Evolutionary conservation across 30 jellyfish, hydroid and myxozoan species (phyloP), one percentile per base, ranked within the genome.

Genomic region (Aurelia aurita): DNA sequence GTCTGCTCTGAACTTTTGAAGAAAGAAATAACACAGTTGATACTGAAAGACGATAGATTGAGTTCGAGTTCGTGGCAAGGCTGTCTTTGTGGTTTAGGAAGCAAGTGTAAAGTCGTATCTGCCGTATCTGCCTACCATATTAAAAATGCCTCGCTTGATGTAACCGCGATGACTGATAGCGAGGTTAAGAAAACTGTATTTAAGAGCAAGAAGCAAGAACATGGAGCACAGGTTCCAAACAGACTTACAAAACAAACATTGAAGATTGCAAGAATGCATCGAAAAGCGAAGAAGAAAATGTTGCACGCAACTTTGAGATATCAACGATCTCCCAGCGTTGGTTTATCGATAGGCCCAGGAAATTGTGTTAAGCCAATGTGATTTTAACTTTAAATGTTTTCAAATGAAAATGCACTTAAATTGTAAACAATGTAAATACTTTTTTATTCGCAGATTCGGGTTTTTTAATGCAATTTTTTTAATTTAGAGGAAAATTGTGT

Each of bases 81-180:
- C 28, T 69, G 93, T 46, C 51, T 71, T 25, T 83, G 87, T 45
- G 93, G 93, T 7, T n/a, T 39, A 35, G 93, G 85, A 8, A 75
- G 45, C 44, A 82, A 68, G 27, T 83, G 93, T 76, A 66, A 59
- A 58, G 81, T 83, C 14, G 93, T 68, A n/a, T 69, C 93, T 10
- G 93, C 74, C 13, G 93, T 68, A 13, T 69, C 93, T 20, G 93
- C 66, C 74, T 83, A 83, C 77, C 93, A 83, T 71, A 86, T 83
- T 63, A 44, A 34, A 31, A 83, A 71, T 58, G 87, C 93, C 74
- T 83, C 93, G 21, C 81, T 83, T 44, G 87, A 83, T 19, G 86
- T 69, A 2, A 27, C 51, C 51, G 0, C 68, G 15, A 51, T 16
- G 51, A 53, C 2, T 11, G 63, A 39, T 49, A 73, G 65, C 35